A percentile compares a stretch with the other conserved stretches of the same genome.
These are phyloP conservation scores for Chaetodon auriga DNA, from an alignment of 2,113 vertebrate genomes.

Conservation along the genomic window DNA sequence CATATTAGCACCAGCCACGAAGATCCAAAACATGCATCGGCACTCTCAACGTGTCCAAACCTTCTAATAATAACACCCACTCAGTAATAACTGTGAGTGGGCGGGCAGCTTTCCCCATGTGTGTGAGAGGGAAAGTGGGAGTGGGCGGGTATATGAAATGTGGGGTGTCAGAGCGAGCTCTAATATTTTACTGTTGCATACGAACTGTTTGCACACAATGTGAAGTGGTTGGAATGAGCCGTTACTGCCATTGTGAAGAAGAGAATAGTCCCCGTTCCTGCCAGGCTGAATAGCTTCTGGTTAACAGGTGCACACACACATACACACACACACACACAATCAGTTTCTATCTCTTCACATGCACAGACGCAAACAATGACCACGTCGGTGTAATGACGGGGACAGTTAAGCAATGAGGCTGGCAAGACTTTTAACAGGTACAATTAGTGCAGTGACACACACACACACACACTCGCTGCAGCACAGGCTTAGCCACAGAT, in stretches of 20 bases:
- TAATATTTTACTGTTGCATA: slow-evolving; percentile 15
- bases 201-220: slow-evolving; percentile 10
- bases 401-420: slow-evolving; percentile 44
- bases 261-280: slow-evolving; percentile 10
- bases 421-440: slow-evolving; percentile 59
- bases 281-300: slow-evolving; percentile 10
- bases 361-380: slow-evolving; percentile 24
- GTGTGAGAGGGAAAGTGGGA: slow-evolving; percentile 15
- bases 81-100: slow-evolving; percentile 9
- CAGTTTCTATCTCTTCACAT: slow-evolving; percentile 21
- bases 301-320: slow-evolving; percentile 15
- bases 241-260: slow-evolving; percentile 33
- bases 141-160: slow-evolving; percentile 15
- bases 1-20: background rate
- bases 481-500: slow-evolving; percentile 45
- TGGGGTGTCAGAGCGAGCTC: background rate
- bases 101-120: slow-evolving; percentile 2
- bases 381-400: slow-evolving; percentile 40
- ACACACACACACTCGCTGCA: background rate
- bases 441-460: slow-evolving; percentile 46
- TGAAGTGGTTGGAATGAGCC: slow-evolving; percentile 23
- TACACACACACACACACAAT: slow-evolving; percentile 29
- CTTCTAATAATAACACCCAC: slow-evolving; percentile 3
- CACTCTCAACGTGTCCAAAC: slow-evolving; percentile 18
- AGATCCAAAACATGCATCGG: slow-evolving; percentile 27